Base-by-base conservation (phyloP, 2,113 vertebrate genomes). In the Spilogale gracilis region DNA sequence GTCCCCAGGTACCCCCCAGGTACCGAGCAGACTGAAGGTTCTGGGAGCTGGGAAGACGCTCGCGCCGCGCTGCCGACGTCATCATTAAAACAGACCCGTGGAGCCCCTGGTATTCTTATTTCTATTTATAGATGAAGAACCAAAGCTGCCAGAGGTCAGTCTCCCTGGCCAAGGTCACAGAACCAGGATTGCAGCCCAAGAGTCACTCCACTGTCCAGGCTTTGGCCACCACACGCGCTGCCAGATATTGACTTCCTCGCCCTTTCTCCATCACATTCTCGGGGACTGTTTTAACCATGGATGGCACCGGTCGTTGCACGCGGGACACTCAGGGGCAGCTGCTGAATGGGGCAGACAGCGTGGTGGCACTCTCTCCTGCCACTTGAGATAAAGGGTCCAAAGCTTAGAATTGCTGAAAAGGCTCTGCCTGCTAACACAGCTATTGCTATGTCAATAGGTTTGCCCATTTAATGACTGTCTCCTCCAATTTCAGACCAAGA, bases 1-100 rank as follows among this genome's bases (percentile, higher is more conserved):
- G 48, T 16, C 80, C 67, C 65, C 38, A n/a, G 38, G 38, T 38
- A 38, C 38, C 69, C 32, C 43, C 23, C 52, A 69, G 6, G 14
- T 71, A 54, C 58, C 50, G 71, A 21, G 25, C 52, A 71, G 61
- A 7, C 13, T 30, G 52, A 76, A 52, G 52, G 21, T 27, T n/a
- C 67, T 69, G 32, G 67, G 32, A 81, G 79, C 56, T 58, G 21
- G 25, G n/a, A 52, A 79, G 32, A 50, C 18, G 45, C 30, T 23
- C 71, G 65, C 13, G 50, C 5, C 0, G 0, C 27, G 30, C 8
- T 1, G 0, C 43, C 10, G 13, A 12, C 3, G 2, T 67, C 38
- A 54, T 20, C 11, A 9, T 78, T 38, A 3, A 25, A 63, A 7
- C 16, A 58, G 5, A 18, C 54, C 63, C 23, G 0, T 2, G 9